These are phyloP conservation scores for Vannuccia rotundouncinata DNA, from an alignment of 2,888 invertebrate genomes.

Conservation along the genomic window DNA sequence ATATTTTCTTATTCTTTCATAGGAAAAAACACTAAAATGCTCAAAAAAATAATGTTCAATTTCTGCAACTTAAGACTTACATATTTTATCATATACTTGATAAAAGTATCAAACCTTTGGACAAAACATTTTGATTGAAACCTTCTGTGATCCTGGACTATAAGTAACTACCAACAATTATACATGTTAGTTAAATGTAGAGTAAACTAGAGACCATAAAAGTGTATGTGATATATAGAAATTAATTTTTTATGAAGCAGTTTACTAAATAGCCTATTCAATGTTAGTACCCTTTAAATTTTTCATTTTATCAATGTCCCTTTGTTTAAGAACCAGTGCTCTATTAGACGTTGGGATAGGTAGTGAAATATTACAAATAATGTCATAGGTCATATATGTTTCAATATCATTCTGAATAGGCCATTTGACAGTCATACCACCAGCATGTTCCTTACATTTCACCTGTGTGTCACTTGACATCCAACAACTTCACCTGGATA, in stretches of 20 bases:
- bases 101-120: too few relatives aligned
- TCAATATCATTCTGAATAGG: background rate
- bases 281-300: background rate
- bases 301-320: background rate
- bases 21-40: too few relatives aligned
- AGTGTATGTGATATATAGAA: background rate
- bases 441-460: background rate
- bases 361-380: background rate
- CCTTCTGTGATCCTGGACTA: too few relatives aligned
- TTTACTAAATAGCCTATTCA: background rate
- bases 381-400: background rate
- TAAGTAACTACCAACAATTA: background rate
- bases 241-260: background rate
- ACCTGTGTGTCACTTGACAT: background rate
- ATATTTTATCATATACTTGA: too few relatives aligned
- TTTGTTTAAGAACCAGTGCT: background rate
- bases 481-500: background rate
- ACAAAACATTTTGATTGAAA: too few relatives aligned
- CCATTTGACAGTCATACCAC: background rate
- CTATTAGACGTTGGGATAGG: background rate
- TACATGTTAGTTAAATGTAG: background rate
- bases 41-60: too few relatives aligned
- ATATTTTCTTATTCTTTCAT: too few relatives aligned
- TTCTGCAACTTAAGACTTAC: too few relatives aligned
- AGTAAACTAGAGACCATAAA: background rate